Evolutionary conservation across 2,113 vertebrate genomes (phyloP).

Genomic region (Calypte anna): DNA sequence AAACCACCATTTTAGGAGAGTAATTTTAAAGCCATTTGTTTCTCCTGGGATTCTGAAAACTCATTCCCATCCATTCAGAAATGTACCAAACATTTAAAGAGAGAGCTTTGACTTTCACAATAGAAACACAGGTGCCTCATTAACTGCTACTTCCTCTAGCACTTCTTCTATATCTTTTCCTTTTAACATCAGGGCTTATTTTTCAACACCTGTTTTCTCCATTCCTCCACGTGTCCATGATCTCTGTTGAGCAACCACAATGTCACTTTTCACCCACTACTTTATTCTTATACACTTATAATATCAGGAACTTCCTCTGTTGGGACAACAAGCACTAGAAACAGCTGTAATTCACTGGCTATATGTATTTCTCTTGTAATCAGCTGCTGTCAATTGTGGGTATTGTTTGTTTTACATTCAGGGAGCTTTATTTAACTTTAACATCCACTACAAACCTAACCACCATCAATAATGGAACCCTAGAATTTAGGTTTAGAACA

Average conservation of each 20-base stretch:
- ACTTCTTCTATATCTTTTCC: neutral
- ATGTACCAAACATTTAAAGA: fast-evolving
- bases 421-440: neutral
- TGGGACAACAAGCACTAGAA: neutral
- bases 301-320: neutral
- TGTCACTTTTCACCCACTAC: neutral
- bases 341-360: neutral
- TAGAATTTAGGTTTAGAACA: neutral
- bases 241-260: neutral
- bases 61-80: neutral
- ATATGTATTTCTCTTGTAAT: neutral
- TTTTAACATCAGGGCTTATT: fast-evolving
- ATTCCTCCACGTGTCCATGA: neutral
- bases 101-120: neutral
- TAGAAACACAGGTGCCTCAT: neutral
- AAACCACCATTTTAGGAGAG: neutral
- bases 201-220: neutral
- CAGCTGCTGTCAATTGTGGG: fast-evolving
- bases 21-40: neutral
- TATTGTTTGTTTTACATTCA: neutral
- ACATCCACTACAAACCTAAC: neutral
- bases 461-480: neutral
- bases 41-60: neutral
- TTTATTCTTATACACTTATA: fast-evolving
- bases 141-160: neutral